These are phyloP conservation scores for Drosophila rhopaloa DNA, from an alignment of 1,140 invertebrate genomes.

Conservation along the genomic window DNA sequence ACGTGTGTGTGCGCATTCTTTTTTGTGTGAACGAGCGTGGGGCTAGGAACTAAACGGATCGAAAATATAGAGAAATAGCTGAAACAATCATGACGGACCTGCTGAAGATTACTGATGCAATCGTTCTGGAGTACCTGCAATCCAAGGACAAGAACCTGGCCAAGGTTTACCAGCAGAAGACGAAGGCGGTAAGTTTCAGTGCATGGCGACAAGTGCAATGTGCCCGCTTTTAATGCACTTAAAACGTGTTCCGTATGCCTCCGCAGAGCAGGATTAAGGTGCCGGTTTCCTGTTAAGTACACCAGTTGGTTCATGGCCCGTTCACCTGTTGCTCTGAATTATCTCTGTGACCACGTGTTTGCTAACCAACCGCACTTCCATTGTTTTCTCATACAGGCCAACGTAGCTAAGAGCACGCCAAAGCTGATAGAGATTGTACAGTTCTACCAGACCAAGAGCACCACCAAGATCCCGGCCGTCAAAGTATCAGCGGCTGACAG, in stretches of 20 bases:
- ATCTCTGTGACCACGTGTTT: conserved; percentile 52
- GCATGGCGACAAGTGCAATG: conserved; percentile 45
- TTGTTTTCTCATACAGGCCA: conserved; percentile 36
- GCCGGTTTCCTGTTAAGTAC: not conserved
- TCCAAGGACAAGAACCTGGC: conserved; percentile 87
- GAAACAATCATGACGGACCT: conserved; percentile 56
- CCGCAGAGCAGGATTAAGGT: not conserved
- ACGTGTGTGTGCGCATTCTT: conserved; percentile 59
- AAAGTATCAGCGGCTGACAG: conserved; percentile 31
- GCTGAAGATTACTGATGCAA: conserved; percentile 68
- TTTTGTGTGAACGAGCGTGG: conserved; percentile 48
- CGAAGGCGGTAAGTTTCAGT: conserved; percentile 86
- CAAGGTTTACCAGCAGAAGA: conserved; percentile 87
- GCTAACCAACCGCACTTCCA: conserved; percentile 49
- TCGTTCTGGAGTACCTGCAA: conserved; percentile 86
- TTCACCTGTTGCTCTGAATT: too few relatives aligned
- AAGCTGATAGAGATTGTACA: conserved; percentile 85
- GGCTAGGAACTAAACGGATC: conserved; percentile 24
- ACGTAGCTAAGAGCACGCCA: conserved; percentile 85
- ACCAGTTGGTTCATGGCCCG: not conserved
- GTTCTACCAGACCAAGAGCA: conserved; percentile 85
- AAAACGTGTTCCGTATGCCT: not conserved
- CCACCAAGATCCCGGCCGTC: conserved; percentile 84
- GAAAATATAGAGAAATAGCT: conserved; percentile 18
- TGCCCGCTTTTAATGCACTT: not conserved